Conservation (phyloP, 2,113 vertebrate genomes). For the Rhinogobius similis region DNA sequence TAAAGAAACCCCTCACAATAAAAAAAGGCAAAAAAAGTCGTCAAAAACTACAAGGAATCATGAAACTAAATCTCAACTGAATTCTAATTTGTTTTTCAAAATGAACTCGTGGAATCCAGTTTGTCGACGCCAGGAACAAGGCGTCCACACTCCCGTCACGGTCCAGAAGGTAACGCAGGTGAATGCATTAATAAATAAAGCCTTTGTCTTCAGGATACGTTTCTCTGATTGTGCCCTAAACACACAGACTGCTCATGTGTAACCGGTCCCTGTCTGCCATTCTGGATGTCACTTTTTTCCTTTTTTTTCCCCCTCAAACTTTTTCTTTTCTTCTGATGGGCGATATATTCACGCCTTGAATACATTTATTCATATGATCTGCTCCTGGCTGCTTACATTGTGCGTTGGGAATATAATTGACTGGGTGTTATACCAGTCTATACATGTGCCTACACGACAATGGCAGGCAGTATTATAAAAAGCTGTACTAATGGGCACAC, state of each 20-base stretch:
- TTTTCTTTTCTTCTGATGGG: neutral
- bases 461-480: constrained; percentile 42
- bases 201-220: neutral
- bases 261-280: neutral
- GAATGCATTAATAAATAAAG: neutral
- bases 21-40: no score
- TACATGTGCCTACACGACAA: constrained; percentile 47
- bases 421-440: constrained; percentile 30
- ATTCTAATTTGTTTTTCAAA: neutral
- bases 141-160: no score
- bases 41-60: no score
- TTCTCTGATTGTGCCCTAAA: neutral
- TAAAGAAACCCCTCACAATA: no score
- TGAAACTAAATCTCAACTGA: neutral
- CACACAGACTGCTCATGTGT: neutral
- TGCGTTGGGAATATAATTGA: constrained; percentile 46
- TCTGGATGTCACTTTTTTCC: neutral
- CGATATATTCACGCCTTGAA: constrained; percentile 12
- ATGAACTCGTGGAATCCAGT: neutral
- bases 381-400: constrained; percentile 24
- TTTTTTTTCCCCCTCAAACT: constrained; percentile 7
- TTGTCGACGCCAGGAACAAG: neutral
- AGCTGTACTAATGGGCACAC: constrained; percentile 65
- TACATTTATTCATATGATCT: constrained; percentile 38
- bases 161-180: neutral